Percentiles rank a stretch among this genome's conserved stretches.
phyloP scores from a whole-genome alignment of 2,888 invertebrate genomes.

The Eristalinus aeneus region DNA sequence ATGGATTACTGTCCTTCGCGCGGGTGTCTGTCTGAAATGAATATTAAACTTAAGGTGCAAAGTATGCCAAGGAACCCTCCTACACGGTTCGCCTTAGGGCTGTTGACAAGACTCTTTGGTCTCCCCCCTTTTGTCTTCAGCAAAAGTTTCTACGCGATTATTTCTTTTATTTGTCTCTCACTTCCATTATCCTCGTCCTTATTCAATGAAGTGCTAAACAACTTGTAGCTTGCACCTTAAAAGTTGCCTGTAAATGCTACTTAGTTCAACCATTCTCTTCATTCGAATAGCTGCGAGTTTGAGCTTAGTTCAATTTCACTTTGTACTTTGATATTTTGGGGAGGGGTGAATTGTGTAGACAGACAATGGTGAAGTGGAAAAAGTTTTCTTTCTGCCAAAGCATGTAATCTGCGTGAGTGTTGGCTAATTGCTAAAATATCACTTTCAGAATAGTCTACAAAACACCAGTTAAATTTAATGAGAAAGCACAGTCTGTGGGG shows the following conservation, averaged over 20 bases:
- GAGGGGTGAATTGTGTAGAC: neutral
- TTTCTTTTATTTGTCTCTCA: neutral
- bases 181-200: neutral
- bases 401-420: slow-evolving; percentile 3
- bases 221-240: neutral
- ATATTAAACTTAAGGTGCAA: neutral
- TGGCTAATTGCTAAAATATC: slow-evolving; percentile 23
- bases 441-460: neutral
- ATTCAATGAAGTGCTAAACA: neutral
- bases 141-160: neutral
- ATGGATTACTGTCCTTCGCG: neutral
- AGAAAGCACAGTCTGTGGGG: neutral
- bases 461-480: neutral
- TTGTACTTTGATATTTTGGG: neutral
- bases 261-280: neutral
- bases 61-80: neutral
- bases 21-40: neutral
- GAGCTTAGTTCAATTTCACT: neutral
- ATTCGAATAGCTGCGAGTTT: neutral
- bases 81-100: neutral
- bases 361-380: neutral
- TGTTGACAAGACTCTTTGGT: neutral
- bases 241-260: neutral
- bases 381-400: neutral
- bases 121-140: neutral